phyloP scores from a whole-genome alignment of 2,797 vertebrate species.

The Chiloscyllium punctatum region DNA sequence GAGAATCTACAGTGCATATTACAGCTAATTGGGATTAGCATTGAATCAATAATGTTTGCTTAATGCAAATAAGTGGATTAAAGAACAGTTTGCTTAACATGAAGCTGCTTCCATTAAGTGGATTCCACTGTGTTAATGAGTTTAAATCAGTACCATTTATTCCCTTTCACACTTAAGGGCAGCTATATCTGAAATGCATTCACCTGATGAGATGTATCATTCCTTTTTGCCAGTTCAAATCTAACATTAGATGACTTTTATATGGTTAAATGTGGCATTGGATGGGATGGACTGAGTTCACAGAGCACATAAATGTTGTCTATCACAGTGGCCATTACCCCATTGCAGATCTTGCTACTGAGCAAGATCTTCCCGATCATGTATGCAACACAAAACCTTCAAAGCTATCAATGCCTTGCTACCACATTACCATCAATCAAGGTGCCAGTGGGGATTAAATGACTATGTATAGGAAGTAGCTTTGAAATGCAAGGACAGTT shows the following conservation, averaged over 20 bases:
- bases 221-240: not conserved
- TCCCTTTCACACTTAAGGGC: not conserved
- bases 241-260: not conserved
- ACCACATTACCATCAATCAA: not conserved
- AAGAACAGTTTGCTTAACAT: slow-evolving; percentile 11
- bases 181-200: not conserved
- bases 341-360: not conserved
- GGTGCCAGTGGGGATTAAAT: not conserved
- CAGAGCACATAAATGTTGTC: not conserved
- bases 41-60: slow-evolving; percentile 28
- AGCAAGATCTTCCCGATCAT: not conserved
- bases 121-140: not conserved
- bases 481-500: not conserved
- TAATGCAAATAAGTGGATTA: slow-evolving; percentile 27
- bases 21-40: slow-evolving; percentile 23
- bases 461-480: not conserved
- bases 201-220: not conserved
- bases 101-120: slow-evolving; percentile 11
- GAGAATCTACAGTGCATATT: not conserved
- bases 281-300: not conserved
- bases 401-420: not conserved
- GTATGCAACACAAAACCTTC: not conserved
- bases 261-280: not conserved
- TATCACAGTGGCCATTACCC: not conserved
- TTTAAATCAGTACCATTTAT: slow-evolving; percentile 28